Evolutionary conservation across 2,888 invertebrate genomes (phyloP).

Genomic region (Lumbricus terrestris): DNA sequence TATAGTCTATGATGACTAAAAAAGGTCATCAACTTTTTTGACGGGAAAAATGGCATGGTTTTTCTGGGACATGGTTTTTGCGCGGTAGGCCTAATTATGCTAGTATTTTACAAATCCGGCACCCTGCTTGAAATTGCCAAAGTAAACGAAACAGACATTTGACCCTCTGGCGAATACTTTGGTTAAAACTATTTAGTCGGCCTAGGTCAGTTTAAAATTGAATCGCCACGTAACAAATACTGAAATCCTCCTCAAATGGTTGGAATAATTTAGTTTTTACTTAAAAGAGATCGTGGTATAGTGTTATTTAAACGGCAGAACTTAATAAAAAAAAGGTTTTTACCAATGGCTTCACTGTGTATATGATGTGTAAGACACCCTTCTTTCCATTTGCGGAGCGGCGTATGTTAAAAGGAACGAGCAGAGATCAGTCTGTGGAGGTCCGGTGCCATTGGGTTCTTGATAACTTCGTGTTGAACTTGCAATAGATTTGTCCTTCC

Average conservation of each 20-base stretch:
- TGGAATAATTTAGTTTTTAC: neutral
- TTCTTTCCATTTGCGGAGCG: neutral
- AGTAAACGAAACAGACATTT: neutral
- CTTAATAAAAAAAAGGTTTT: too few species aligned
- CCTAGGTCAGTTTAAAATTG: neutral
- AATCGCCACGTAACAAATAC: too few species aligned
- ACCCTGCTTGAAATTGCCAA: too few species aligned
- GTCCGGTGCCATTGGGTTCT: slow-evolving; percentile 19
- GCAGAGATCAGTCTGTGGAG: neutral
- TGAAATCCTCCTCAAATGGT: neutral
- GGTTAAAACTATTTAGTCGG: neutral
- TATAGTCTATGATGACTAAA: too few species aligned
- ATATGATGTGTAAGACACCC: neutral
- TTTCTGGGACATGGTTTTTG: too few species aligned
- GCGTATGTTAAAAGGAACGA: neutral
- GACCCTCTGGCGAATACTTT: neutral
- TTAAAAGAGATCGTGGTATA: neutral
- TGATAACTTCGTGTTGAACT: slow-evolving; percentile 10
- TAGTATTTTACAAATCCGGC: too few species aligned
- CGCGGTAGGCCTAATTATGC: too few species aligned
- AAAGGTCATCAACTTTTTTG: too few species aligned
- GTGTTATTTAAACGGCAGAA: neutral
- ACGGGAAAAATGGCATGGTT: too few species aligned
- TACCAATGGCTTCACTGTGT: neutral
- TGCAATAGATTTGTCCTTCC: slow-evolving; percentile 19